These are phyloP conservation scores for Rhinella marina DNA, from an alignment of 2,797 vertebrate species.

Conservation along the genomic window DNA sequence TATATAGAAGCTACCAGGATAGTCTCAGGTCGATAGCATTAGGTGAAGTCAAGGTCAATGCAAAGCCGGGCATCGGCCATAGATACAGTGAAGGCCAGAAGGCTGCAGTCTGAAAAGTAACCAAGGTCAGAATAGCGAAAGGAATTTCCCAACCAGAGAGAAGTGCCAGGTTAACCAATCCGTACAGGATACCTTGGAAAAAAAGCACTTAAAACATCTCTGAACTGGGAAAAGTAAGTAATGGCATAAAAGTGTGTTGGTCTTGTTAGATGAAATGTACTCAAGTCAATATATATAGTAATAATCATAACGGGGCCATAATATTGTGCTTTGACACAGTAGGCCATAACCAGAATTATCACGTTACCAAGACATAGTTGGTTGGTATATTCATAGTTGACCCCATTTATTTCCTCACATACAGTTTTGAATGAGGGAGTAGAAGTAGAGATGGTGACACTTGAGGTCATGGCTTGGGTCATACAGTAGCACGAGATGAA, in stretches of 20 bases:
- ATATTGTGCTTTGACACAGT: background rate
- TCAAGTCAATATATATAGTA: background rate
- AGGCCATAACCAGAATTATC: background rate
- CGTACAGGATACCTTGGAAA: too few relatives aligned
- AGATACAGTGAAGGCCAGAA: background rate
- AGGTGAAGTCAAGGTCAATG: background rate
- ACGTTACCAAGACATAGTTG: background rate
- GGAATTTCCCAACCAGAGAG: background rate
- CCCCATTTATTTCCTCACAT: background rate
- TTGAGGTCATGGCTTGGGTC: background rate
- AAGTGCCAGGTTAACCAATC: too few relatives aligned
- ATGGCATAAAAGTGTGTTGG: background rate
- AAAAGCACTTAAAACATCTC: background rate
- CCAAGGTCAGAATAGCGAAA: background rate
- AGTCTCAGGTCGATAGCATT: background rate
- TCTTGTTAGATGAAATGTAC: background rate
- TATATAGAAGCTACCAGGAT: background rate
- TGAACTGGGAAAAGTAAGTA: background rate
- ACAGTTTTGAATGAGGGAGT: background rate
- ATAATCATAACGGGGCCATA: background rate
- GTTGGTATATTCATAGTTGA: background rate
- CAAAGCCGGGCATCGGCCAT: background rate
- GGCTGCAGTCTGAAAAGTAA: background rate
- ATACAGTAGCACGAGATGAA: slow-evolving; percentile 45
- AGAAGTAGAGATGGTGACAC: background rate